Conservation (phyloP, 2,888 invertebrate species). For the Drosophila kokeensis region DNA sequence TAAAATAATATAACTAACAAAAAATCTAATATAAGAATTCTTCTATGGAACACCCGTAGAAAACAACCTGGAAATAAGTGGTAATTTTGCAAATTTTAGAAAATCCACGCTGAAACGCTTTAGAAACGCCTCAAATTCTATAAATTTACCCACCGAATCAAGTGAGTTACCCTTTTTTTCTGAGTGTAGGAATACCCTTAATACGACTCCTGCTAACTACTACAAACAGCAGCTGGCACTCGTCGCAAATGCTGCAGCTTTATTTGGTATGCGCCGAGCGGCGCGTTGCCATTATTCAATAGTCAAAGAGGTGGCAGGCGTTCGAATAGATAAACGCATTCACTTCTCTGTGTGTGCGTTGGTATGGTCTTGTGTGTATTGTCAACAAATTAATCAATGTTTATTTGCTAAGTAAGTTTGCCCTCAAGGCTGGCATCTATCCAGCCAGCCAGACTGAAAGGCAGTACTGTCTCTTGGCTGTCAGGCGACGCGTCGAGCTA, state of each 20-base stretch:
- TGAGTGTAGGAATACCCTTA: neutral
- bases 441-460: conserved; percentile 32
- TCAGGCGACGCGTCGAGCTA: conserved; percentile 46
- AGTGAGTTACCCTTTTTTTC: neutral
- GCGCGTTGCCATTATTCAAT: conserved; percentile 72
- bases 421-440: conserved; percentile 65
- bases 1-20: no score
- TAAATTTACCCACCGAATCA: neutral
- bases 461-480: conserved; percentile 20
- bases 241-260: conserved; percentile 47
- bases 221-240: conserved; percentile 12
- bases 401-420: conserved; percentile 82
- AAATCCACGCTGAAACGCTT: neutral
- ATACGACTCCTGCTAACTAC: neutral
- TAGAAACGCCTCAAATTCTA: neutral
- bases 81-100: neutral
- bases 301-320: conserved; percentile 54
- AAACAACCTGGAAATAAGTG: no score
- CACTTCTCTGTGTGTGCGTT: conserved; percentile 27
- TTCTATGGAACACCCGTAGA: no score
- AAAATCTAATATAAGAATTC: neutral
- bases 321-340: conserved; percentile 47
- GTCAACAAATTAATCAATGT: conserved; percentile 84
- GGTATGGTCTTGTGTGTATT: conserved; percentile 61
- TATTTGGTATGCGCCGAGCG: conserved; percentile 65